Evolutionary conservation across 2,797 vertebrate species (phyloP).

Genomic region (Neomorphus geoffroyi): DNA sequence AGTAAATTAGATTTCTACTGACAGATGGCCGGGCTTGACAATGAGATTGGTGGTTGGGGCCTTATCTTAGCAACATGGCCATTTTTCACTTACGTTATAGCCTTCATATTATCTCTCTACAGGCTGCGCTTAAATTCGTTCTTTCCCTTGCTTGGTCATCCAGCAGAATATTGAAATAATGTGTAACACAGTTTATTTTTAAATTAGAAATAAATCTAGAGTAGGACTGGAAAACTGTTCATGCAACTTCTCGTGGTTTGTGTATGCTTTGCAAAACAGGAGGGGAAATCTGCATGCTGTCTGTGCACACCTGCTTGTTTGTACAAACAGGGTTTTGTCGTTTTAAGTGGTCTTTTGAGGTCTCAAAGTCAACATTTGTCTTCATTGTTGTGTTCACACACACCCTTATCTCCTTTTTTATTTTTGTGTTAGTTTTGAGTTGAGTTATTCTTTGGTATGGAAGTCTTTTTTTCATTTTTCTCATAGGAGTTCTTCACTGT

Average conservation of each 20-base stretch:
- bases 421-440: not conserved
- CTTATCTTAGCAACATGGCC: conserved; percentile 25
- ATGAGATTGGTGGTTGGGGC: conserved; percentile 56
- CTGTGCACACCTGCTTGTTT: not conserved
- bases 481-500: not conserved
- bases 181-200: not conserved
- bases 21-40: conserved; percentile 60
- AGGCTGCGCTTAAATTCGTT: conserved; percentile 13
- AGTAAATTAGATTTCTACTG: conserved; percentile 66
- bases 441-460: not conserved
- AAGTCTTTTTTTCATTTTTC: not conserved
- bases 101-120: conserved; percentile 41
- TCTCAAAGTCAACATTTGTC: not conserved
- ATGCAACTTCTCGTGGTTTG: not conserved
- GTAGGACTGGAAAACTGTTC: not conserved
- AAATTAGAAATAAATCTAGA: not conserved
- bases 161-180: conserved; percentile 27
- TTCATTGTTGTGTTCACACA: not conserved
- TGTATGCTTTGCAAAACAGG: not conserved
- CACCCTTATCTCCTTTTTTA: too few species aligned
- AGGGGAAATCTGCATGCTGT: not conserved
- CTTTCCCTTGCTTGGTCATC: not conserved
- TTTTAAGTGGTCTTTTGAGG: not conserved
- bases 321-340: not conserved
- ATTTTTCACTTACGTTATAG: conserved; percentile 37